Evolutionary conservation across 2,797 vertebrate species (phyloP), one percentile per base, ranked within the genome.

Genomic region (Spatula versicolor): DNA sequence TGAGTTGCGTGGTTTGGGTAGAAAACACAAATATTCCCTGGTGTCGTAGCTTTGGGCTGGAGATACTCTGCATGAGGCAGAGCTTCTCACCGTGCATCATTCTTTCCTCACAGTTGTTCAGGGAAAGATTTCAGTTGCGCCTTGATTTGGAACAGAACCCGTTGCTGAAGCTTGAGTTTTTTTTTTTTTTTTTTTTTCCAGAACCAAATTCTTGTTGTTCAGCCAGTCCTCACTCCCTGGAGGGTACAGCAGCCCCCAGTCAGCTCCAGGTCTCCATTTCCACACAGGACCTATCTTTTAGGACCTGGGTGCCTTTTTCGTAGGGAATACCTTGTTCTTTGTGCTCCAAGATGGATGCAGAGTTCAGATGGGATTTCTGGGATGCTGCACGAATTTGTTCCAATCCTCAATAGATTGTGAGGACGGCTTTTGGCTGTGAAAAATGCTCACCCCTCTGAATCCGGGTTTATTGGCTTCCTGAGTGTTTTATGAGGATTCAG

Each of bases 21-120:
- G 43, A 28, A 91, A 87, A 54, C 28, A 48, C 35, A 72, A 64
- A 22, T 15, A 41, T 50, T 3, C 1, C 37, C 35, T 72, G 72
- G 19, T 73, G 52, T 3, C 2, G 7, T 12, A 77, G 54, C 20
- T 63, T 39, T 54, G 68, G 25, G 39, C 22, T 94, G 86, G 72
- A 69, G 58, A 68, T 43, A 30, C 28, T 58, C 58, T 31, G 13
- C 5, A 31, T 75, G 86, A 94, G 62, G 39, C 68, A 83, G 73
- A 83, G 13, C 74, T 94, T 94, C 20, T 69, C 10, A 3, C 39
- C 56, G 62, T 7, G 11, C 82, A 91, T 89, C 89, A 73, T 80
- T 85, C 39, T 96, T 89, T 89, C 84, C 82, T 92, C 56, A 31
- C 37, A 52, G 45, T 45, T 68, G 55, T 69, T 88, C 86, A 93